Evolutionary conservation across 2,113 vertebrate genomes (phyloP).

Genomic region (Pantherophis guttatus): DNA sequence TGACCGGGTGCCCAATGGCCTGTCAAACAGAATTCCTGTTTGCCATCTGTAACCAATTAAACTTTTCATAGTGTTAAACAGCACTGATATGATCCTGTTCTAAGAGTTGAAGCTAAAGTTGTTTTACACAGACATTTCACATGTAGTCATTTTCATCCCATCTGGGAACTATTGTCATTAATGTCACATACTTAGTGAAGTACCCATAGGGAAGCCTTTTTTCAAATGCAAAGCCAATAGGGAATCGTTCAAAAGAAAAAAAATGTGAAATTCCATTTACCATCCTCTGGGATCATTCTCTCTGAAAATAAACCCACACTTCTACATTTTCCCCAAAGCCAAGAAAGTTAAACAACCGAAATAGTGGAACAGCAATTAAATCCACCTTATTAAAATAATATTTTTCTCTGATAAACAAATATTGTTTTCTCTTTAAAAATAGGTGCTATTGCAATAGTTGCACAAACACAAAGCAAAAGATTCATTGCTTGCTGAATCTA

Average conservation of each 20-base stretch:
- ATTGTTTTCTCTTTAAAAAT: background rate
- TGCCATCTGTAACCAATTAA: conserved; percentile 72
- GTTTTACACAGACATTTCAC: conserved; percentile 29
- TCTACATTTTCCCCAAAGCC: background rate
- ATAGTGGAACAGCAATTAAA: background rate
- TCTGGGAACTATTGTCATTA: conserved; percentile 27
- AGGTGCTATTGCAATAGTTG: background rate
- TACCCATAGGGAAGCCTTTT: background rate
- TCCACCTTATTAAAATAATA: background rate
- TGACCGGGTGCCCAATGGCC: conserved; percentile 57
- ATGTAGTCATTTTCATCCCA: background rate
- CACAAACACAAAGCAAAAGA: background rate
- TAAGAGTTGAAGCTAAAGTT: conserved; percentile 29
- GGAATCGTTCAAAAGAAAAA: background rate
- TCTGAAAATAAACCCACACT: background rate
- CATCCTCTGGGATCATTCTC: background rate
- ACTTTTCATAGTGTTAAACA: conserved; percentile 59
- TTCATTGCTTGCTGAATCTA: background rate
- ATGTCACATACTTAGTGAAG: background rate
- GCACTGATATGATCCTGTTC: conserved; percentile 53
- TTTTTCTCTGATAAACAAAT: background rate
- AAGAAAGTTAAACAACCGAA: background rate
- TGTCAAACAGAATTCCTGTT: conserved; percentile 59
- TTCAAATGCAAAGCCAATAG: background rate
- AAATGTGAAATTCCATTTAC: background rate